phyloP scores from a whole-genome alignment of 1,140 invertebrate species.

The Mercenaria mercenaria region DNA sequence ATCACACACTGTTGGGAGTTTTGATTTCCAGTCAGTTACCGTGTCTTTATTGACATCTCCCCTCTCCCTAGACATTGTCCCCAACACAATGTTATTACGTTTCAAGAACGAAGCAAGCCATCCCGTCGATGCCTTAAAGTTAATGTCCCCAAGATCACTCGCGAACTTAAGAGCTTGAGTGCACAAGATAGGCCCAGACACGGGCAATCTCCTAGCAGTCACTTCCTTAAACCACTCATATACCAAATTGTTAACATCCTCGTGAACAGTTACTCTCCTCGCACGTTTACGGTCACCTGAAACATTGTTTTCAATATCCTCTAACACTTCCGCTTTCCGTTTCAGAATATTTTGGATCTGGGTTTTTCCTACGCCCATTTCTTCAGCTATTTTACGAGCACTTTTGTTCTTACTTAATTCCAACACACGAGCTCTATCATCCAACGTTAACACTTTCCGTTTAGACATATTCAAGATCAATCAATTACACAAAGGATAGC shows the following conservation, averaged over 20 bases:
- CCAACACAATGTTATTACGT: conserved; percentile 63
- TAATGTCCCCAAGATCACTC: conserved; percentile 36
- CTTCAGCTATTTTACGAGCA: conserved; percentile 44
- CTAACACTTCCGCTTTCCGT: conserved; percentile 34
- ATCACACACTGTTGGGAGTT: conserved; percentile 42
- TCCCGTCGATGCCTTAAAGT: conserved; percentile 75
- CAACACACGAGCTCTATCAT: conserved; percentile 28
- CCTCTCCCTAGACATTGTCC: conserved; percentile 57
- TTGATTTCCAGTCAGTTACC: conserved; percentile 54
- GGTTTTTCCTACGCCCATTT: conserved; percentile 47
- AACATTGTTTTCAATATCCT: conserved; percentile 48
- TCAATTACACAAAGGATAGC: too few species aligned
- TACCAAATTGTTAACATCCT: background rate
- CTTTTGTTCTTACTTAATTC: background rate
- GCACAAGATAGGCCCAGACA: conserved; percentile 51
- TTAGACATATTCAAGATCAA: too few species aligned
- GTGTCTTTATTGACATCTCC: conserved; percentile 38
- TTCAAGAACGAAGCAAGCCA: conserved; percentile 64
- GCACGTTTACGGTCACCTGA: conserved; percentile 6
- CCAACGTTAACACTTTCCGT: conserved; percentile 51
- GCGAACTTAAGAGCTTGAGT: conserved; percentile 59
- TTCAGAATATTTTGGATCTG: conserved; percentile 59
- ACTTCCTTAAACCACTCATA: conserved; percentile 29
- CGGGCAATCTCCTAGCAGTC: conserved; percentile 10
- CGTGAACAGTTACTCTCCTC: background rate